A percentile compares a stretch with the other conserved stretches of the same genome.
phyloP scores from a whole-genome alignment of 1,140 invertebrate genomes.

The Diabrotica undecimpunctata region DNA sequence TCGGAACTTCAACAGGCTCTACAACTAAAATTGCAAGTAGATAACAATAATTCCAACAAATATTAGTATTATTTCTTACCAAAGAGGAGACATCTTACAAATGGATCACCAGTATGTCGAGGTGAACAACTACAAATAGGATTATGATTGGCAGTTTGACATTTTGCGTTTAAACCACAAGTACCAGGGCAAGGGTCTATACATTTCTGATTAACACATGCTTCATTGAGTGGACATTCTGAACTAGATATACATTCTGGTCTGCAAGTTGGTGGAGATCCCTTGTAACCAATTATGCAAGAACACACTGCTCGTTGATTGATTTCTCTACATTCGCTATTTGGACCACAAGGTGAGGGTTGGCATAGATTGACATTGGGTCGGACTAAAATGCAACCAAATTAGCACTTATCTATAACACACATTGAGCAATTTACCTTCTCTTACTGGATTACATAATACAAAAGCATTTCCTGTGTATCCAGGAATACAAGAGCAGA shows the following conservation, averaged over 20 bases:
- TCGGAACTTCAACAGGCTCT: constrained; percentile 30
- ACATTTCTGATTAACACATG: constrained; percentile 63
- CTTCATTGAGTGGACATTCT: constrained; percentile 56
- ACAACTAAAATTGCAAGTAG: constrained; percentile 4
- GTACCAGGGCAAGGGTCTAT: constrained; percentile 68
- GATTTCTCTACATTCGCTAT: constrained; percentile 67
- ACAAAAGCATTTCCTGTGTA: constrained; percentile 62
- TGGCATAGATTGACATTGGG: constrained; percentile 48
- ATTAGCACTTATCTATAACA: constrained; percentile 8
- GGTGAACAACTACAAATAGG: constrained; percentile 68
- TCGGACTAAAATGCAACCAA: constrained; percentile 28
- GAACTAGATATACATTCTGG: constrained; percentile 61
- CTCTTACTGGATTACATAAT: constrained; percentile 44
- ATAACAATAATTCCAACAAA: neutral
- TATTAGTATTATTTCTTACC: constrained; percentile 45
- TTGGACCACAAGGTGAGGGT: constrained; percentile 59
- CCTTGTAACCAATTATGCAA: constrained; percentile 57
- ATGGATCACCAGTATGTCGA: constrained; percentile 66
- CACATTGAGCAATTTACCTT: constrained; percentile 27
- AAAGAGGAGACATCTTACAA: constrained; percentile 54
- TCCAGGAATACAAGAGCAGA: constrained; percentile 58
- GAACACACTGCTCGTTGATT: constrained; percentile 67
- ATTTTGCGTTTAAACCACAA: constrained; percentile 69
- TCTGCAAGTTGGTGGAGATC: constrained; percentile 60
- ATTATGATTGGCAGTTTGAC: constrained; percentile 66